Percentiles rank a stretch among this genome's conserved stretches.
These are phyloP conservation scores for Platerodrilus igneus DNA, from an alignment of 2,888 invertebrate species.

Conservation along the genomic window DNA sequence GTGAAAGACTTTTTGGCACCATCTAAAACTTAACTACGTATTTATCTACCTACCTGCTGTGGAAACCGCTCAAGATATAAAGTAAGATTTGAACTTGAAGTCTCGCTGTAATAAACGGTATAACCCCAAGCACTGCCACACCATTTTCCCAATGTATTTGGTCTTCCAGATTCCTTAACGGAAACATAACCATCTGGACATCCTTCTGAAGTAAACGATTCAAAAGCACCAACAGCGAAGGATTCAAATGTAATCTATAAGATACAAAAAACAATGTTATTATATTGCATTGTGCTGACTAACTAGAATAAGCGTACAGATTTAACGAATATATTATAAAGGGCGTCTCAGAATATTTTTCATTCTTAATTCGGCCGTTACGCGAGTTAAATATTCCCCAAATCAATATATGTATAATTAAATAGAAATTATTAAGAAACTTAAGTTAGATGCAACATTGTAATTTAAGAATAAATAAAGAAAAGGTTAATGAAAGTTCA, in stretches of 20 bases:
- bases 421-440: no score
- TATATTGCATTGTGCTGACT: slow-evolving; percentile 11
- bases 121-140: slow-evolving; percentile 82
- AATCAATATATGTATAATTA: no score
- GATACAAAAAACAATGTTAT: neutral
- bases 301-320: slow-evolving; percentile 26
- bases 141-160: slow-evolving; percentile 73
- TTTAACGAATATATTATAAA: no score
- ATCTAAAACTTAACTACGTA: slow-evolving; percentile 24
- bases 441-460: no score
- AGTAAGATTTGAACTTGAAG: slow-evolving; percentile 72
- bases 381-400: no score
- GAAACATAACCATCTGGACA: slow-evolving; percentile 81
- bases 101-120: slow-evolving; percentile 81
- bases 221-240: slow-evolving; percentile 76
- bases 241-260: slow-evolving; percentile 77
- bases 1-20: no score
- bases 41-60: slow-evolving; percentile 73
- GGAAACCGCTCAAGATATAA: slow-evolving; percentile 64
- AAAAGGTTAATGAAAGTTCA: no score
- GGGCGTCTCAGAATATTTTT: no score
- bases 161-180: slow-evolving; percentile 67
- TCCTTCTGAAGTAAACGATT: slow-evolving; percentile 70
- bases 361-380: no score
- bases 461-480: no score